These are phyloP conservation scores for Hemicrepidius hirtus DNA, from an alignment of 2,888 invertebrate species.

Conservation along the genomic window DNA sequence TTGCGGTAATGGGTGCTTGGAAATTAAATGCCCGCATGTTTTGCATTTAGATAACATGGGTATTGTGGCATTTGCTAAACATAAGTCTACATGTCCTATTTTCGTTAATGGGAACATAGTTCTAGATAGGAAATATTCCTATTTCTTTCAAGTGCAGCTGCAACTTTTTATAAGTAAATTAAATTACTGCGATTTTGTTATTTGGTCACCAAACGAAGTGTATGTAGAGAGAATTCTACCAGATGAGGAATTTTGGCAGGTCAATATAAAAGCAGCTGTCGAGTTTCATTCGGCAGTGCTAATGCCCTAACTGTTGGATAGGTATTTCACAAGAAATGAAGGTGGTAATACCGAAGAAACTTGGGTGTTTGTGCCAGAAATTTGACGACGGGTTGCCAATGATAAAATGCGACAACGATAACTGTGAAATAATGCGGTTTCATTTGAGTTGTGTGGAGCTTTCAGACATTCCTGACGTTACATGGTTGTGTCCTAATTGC, in stretches of 20 bases:
- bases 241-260: neutral
- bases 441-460: neutral
- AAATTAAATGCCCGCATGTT: conserved; percentile 5
- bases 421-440: neutral
- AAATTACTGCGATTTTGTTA: conserved; percentile 1
- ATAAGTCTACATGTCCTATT: neutral
- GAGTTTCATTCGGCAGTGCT: neutral
- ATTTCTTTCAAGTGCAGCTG: conserved; percentile 1
- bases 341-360: neutral
- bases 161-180: neutral
- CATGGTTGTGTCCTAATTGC: too few species aligned
- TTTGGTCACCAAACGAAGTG: neutral
- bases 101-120: neutral
- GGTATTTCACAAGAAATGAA: too few species aligned
- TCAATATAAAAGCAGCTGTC: neutral
- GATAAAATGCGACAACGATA: neutral
- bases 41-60: neutral
- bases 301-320: neutral
- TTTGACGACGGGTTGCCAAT: neutral
- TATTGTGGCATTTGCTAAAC: neutral
- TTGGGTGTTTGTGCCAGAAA: neutral
- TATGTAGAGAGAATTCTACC: neutral
- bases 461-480: neutral
- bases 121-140: neutral
- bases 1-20: too few species aligned